phyloP scores from a whole-genome alignment of 2,888 invertebrate species.

The Acanthacorydalis orientalis region DNA sequence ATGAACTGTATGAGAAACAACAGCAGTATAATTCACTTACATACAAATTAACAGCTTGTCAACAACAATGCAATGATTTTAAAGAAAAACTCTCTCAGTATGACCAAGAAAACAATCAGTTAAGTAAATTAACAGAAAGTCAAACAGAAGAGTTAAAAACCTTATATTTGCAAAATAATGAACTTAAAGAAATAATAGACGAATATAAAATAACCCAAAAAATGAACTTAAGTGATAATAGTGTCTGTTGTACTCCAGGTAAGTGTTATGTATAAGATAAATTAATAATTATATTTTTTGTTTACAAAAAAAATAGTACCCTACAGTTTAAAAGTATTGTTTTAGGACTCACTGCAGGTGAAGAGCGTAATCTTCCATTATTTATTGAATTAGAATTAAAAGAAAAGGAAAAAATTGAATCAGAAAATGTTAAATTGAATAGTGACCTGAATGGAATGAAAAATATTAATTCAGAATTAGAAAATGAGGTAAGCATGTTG shows the following conservation, averaged over 20 bases:
- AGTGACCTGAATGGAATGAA: too few species aligned
- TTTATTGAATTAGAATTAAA: background rate
- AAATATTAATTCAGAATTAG: too few species aligned
- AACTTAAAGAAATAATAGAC: constrained; percentile 28
- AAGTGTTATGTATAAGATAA: too few species aligned
- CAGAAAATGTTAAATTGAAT: too few species aligned
- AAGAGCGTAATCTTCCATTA: background rate
- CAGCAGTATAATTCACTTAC: background rate
- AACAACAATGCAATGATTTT: constrained; percentile 19
- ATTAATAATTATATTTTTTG: too few species aligned
- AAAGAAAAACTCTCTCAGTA: constrained; percentile 17
- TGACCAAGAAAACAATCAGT: constrained; percentile 16
- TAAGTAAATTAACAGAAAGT: constrained; percentile 16
- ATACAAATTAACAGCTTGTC: constrained; percentile 7
- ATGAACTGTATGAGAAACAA: background rate
- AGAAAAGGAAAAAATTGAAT: background rate
- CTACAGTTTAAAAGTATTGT: too few species aligned
- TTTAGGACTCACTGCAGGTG: background rate
- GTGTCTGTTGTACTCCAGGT: background rate
- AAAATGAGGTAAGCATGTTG: too few species aligned
- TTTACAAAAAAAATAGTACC: too few species aligned
- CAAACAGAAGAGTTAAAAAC: constrained; percentile 16
- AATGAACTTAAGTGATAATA: background rate
- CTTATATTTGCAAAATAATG: constrained; percentile 18
- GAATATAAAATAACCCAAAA: constrained; percentile 13